These are phyloP conservation scores for Nesogale talazaci DNA, from an alignment of 2,113 vertebrate genomes.

Conservation along the genomic window DNA sequence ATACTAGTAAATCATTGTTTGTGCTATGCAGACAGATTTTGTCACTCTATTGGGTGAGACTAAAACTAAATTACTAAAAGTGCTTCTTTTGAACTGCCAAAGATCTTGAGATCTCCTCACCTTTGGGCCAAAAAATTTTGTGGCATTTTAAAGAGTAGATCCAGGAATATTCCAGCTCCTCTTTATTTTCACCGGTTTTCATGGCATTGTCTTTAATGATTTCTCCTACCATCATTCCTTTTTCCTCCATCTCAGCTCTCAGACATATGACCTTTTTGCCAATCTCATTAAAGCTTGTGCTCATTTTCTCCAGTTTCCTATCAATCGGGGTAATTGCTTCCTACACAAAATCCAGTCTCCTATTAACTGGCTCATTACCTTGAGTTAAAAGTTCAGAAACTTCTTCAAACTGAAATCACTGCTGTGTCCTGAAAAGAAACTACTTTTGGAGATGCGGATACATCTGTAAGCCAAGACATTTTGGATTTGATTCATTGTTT, in stretches of 20 bases:
- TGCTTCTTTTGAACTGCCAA: not conserved
- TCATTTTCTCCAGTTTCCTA: constrained; percentile 76
- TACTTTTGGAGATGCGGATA: constrained; percentile 70
- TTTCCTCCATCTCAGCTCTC: constrained; percentile 60
- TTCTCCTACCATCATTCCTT: constrained; percentile 44
- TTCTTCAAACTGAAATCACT: constrained; percentile 72
- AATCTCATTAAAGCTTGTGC: constrained; percentile 66
- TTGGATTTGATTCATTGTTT: constrained; percentile 32
- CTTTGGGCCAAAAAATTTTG: constrained; percentile 39
- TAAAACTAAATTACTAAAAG: constrained; percentile 33
- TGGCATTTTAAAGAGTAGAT: not conserved
- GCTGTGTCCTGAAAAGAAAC: constrained; percentile 67
- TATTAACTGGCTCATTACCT: constrained; percentile 80
- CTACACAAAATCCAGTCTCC: constrained; percentile 73
- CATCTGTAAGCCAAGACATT: constrained; percentile 39
- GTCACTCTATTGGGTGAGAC: not conserved
- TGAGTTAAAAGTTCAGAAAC: constrained; percentile 78
- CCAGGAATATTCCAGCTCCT: not conserved
- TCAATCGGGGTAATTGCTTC: constrained; percentile 72
- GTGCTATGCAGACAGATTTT: constrained; percentile 27
- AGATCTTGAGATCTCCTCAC: not conserved
- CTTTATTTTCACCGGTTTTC: constrained; percentile 62
- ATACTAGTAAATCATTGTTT: not conserved
- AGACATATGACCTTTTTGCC: constrained; percentile 68
- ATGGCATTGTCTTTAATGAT: constrained; percentile 61